Evolutionary conservation across 1,140 invertebrate species (phyloP).

Genomic region (Venustaconcha ellipsiformis): DNA sequence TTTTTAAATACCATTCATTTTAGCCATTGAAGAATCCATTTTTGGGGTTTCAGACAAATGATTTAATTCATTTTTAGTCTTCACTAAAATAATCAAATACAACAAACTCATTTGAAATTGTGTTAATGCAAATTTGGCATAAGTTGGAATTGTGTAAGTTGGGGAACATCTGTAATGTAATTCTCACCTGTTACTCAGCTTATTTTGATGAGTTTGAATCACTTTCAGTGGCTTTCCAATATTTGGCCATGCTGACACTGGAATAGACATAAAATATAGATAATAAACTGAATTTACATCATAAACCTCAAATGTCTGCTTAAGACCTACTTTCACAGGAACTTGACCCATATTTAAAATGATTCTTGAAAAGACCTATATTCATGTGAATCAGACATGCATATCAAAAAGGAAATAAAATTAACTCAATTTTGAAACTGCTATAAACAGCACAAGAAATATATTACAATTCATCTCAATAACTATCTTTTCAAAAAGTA

Average conservation of each 20-base stretch:
- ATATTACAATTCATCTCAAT: too few relatives aligned
- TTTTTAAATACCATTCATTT: too few relatives aligned
- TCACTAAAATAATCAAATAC: too few relatives aligned
- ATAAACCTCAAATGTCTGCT: slow-evolving; percentile 18
- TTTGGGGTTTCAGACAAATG: too few relatives aligned
- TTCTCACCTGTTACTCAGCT: slow-evolving; percentile 84
- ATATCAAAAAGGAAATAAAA: not conserved
- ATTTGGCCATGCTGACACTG: slow-evolving; percentile 84
- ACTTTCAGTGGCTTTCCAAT: slow-evolving; percentile 90
- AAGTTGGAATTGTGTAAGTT: too few relatives aligned
- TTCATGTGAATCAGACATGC: too few relatives aligned
- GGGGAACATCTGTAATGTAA: not conserved
- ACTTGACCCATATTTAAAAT: not conserved
- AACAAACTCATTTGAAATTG: too few relatives aligned
- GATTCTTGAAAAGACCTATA: too few relatives aligned
- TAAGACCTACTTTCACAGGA: not conserved
- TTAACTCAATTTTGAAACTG: not conserved
- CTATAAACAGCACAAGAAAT: not conserved
- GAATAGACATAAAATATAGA: slow-evolving; percentile 69
- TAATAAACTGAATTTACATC: slow-evolving; percentile 6
- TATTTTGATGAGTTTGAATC: slow-evolving; percentile 90
- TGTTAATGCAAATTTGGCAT: too few relatives aligned
- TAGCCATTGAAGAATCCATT: too few relatives aligned
- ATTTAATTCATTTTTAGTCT: too few relatives aligned
- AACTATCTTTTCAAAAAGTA: not conserved